phyloP scores from a whole-genome alignment of 2,113 vertebrate genomes.

The Myrmophylax atrothorax region DNA sequence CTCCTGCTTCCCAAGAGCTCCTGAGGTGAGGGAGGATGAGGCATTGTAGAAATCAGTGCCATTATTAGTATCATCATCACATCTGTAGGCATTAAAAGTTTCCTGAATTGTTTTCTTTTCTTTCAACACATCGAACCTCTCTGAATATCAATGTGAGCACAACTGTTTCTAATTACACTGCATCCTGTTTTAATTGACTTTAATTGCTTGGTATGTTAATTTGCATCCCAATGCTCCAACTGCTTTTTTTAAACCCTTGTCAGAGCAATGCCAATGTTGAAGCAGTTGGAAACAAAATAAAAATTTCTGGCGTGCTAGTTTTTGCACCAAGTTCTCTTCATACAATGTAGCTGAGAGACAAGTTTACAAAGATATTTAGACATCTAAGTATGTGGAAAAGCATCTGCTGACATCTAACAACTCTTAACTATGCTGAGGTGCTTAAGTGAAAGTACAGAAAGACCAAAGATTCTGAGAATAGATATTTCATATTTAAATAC shows the following conservation, averaged over 20 bases:
- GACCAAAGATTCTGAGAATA: not conserved
- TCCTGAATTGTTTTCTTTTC: constrained; percentile 67
- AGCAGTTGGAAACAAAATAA: constrained; percentile 48
- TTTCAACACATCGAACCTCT: constrained; percentile 60
- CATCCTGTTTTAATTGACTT: constrained; percentile 79
- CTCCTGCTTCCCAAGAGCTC: not conserved
- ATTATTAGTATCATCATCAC: constrained; percentile 31
- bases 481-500: not conserved
- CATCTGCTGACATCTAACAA: not conserved
- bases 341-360: not conserved
- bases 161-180: constrained; percentile 77
- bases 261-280: constrained; percentile 48
- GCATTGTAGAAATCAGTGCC: not conserved
- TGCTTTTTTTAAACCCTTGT: constrained; percentile 68
- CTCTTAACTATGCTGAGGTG: not conserved
- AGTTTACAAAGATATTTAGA: not conserved
- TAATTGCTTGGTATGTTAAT: constrained; percentile 76
- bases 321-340: not conserved
- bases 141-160: constrained; percentile 75
- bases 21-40: not conserved
- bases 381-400: not conserved
- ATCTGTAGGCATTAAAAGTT: constrained; percentile 50
- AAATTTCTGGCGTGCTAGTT: not conserved
- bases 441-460: not conserved
- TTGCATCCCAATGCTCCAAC: constrained; percentile 76